Base-by-base conservation (phyloP, 1,140 invertebrate species). In the Samia ricini region DNA sequence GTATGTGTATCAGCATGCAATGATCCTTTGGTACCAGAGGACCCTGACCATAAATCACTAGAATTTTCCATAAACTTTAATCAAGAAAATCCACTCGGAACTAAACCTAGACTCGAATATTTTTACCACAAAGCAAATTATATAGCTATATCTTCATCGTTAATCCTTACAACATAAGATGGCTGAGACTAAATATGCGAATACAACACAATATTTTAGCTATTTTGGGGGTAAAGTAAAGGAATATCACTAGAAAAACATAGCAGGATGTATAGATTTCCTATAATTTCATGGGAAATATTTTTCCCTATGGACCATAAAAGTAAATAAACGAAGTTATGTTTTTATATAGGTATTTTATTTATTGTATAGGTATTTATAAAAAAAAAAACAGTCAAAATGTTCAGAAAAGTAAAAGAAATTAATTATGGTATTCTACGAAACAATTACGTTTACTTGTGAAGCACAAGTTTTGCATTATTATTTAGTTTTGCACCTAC, bases 401-500 rank as follows among this genome's bases (percentile, higher is more conserved):
- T n/a, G n/a, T n/a, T n/a, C n/a, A n/a, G n/a, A n/a, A n/a, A n/a
- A n/a, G n/a, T n/a, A n/a, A n/a, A n/a, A n/a, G n/a, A n/a, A n/a
- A 51, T 64, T 61, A 65, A 24, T 65, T 63, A 73, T 65, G 71
- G 56, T 73, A 68, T 63, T 70, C 58, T 60, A 56, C 59, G 59
- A 74, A 71, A 68, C 63, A 64, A 68, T 72, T 72, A 36, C 63
- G 63, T 56, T 72, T 64, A 66, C 63, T 71, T 63, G 71, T 74
- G 71, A 67, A 76, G 63, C 65, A 74, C 60, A 76, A 63, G 67
- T n/a, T n/a, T n/a, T n/a, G n/a, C n/a, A n/a, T n/a, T n/a, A n/a
- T n/a, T n/a, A n/a, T n/a, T n/a, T n/a, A n/a, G n/a, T n/a, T n/a
- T n/a, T n/a, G n/a, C n/a, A n/a, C n/a, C n/a, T n/a, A n/a, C n/a